Evolutionary conservation across 2,113 vertebrate species (phyloP).

Genomic region (Otus sunia): DNA sequence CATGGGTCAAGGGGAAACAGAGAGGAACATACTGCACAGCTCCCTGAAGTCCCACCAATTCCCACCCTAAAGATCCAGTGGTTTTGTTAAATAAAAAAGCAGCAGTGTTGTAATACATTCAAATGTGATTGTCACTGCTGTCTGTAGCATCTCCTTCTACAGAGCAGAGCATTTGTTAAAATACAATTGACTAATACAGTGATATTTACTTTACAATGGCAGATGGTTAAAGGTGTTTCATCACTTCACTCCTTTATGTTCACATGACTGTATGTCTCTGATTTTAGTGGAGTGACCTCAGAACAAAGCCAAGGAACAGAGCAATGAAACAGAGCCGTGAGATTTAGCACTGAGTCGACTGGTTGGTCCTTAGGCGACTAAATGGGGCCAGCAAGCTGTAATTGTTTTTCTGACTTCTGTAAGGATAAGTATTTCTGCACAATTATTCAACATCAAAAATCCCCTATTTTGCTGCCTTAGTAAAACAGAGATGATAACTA

Average conservation of each 20-base stretch:
- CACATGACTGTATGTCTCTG: background rate
- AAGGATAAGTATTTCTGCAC: background rate
- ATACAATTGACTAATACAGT: background rate
- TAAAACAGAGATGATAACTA: background rate
- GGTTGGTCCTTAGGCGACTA: background rate
- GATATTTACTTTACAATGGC: background rate
- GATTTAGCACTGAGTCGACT: fast-evolving
- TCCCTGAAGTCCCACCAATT: background rate
- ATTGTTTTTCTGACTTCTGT: background rate
- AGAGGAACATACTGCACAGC: background rate
- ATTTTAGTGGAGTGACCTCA: background rate
- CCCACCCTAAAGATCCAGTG: background rate
- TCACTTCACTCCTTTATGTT: background rate
- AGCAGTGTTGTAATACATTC: background rate
- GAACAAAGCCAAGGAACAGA: background rate
- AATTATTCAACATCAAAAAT: background rate
- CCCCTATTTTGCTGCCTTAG: background rate
- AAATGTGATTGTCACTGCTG: background rate
- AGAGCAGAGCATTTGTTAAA: background rate
- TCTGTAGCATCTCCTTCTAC: background rate
- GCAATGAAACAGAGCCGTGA: fast-evolving
- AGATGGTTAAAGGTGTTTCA: background rate
- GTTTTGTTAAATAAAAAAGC: background rate
- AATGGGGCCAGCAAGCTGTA: background rate
- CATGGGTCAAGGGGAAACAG: background rate